phyloP scores from a whole-genome alignment of 2,888 invertebrate species.

The Bugulina stolonifera region DNA sequence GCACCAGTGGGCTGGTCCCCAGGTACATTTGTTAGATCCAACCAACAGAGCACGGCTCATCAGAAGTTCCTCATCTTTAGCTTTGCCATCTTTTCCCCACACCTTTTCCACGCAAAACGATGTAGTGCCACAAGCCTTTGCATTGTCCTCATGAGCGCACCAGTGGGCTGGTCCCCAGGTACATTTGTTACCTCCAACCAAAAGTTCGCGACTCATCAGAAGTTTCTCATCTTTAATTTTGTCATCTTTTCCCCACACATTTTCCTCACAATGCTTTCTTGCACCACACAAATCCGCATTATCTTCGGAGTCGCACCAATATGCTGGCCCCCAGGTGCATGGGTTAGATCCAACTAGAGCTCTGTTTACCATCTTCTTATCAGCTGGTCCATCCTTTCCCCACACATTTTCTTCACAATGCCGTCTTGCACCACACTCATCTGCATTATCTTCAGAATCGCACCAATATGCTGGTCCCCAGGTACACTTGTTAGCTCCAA shows the following conservation, averaged over 20 bases:
- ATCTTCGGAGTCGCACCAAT: not conserved
- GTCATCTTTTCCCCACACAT: slow-evolving; percentile 14
- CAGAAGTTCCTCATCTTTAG: too few relatives aligned
- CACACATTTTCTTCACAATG: not conserved
- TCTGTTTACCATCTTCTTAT: too few relatives aligned
- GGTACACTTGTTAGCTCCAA: slow-evolving; percentile 9
- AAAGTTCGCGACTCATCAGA: too few relatives aligned
- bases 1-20: slow-evolving; percentile 12
- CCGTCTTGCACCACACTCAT: not conserved
- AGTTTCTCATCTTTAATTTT: too few relatives aligned
- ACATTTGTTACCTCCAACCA: slow-evolving; percentile 12
- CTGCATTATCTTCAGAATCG: not conserved
- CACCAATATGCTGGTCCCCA: slow-evolving; percentile 19
- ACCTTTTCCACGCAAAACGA: not conserved
- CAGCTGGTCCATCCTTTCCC: slow-evolving; percentile 14
- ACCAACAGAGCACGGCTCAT: not conserved
- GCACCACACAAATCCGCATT: not conserved
- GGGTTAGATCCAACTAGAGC: not conserved
- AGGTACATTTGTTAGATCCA: slow-evolving; percentile 10
- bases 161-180: slow-evolving; percentile 16
- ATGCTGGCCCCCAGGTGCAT: slow-evolving; percentile 8
- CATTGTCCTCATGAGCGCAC: slow-evolving; percentile 5
- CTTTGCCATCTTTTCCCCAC: slow-evolving; percentile 13
- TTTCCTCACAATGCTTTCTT: not conserved
- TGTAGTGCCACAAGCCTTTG: not conserved